These are phyloP conservation scores for Dryoscopus gambensis DNA, from an alignment of 2,113 vertebrate species.

Conservation along the genomic window DNA sequence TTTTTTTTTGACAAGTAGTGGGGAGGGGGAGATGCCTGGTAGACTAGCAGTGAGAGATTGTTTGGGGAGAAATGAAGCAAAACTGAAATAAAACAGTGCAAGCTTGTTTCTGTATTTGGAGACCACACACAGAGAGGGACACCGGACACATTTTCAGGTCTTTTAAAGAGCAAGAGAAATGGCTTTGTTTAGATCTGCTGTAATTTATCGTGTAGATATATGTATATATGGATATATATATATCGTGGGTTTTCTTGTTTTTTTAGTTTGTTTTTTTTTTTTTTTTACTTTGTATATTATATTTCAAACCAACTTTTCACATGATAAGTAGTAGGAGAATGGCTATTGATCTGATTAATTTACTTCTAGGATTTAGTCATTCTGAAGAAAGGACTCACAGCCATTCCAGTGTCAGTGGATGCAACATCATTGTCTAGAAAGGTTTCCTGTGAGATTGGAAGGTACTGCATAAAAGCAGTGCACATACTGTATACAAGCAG, in stretches of 20 bases:
- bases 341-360: background rate
- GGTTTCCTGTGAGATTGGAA: background rate
- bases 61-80: conserved; percentile 76
- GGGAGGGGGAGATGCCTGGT: background rate
- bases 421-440: background rate
- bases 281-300: conserved; percentile 12
- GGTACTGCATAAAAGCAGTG: background rate
- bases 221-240: accelerated
- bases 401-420: background rate
- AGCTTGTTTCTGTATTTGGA: conserved; percentile 65
- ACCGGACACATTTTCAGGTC: conserved; percentile 4
- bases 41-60: conserved; percentile 66
- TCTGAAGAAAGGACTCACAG: background rate
- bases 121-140: conserved; percentile 69
- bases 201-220: conserved; percentile 58
- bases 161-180: conserved; percentile 57
- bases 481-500: background rate
- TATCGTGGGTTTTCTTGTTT: no score
- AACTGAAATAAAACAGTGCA: conserved; percentile 75
- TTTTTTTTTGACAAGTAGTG: background rate
- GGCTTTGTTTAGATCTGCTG: conserved; percentile 66
- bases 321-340: background rate
- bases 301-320: conserved; percentile 42
- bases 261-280: background rate
- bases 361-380: background rate